Evolutionary conservation across 2,797 vertebrate genomes (phyloP), one percentile per base, ranked within the genome.

Genomic region (Chaetodon trifasciatus): DNA sequence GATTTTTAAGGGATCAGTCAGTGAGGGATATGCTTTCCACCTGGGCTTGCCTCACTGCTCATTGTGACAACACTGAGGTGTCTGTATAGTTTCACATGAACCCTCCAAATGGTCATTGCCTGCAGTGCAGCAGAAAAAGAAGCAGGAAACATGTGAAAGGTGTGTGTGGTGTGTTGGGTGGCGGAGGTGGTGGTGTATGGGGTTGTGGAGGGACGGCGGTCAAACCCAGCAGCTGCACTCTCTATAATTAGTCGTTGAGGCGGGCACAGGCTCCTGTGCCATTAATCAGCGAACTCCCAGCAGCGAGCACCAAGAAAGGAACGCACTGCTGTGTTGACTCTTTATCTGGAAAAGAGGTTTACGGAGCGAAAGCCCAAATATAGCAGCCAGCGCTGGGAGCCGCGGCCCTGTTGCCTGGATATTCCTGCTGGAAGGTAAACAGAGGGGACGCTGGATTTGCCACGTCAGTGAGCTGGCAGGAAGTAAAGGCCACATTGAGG

Each of bases 221-320:
- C 82, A 83, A 76, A 89, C 74, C 77, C 82, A 81, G 92, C 94
- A 94, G 94, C 95, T 94, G 95, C 92, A 28, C 75, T 80, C 86
- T 78, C 89, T 96, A 95, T 95, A 95, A 95, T 96, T 96, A 96
- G 95, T 87, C 75, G 74, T 68, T 42, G 84, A 88, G 85, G 70
- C 42, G 57, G 37, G 65, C 58, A 73, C 74, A 85, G 85, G 70
- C 83, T 78, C 64, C 70, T 60, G 82, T 65, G 80, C 72, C 85
- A 86, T 87, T 84, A 90, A 90, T 88, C 89, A 87, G 81, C 2
- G 39, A 81, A 83, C 57, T 74, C 89, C 64, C 78, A 66, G 87
- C 82, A 78, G 66, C 52, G 85, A 91, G 90, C 84, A 88, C 96
- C 94, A 91, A 93, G 93, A 94, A 95, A 94, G 95, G 95, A 93